phyloP scores from a whole-genome alignment of 1,140 invertebrate species.

The Oreohelix idahoensis region DNA sequence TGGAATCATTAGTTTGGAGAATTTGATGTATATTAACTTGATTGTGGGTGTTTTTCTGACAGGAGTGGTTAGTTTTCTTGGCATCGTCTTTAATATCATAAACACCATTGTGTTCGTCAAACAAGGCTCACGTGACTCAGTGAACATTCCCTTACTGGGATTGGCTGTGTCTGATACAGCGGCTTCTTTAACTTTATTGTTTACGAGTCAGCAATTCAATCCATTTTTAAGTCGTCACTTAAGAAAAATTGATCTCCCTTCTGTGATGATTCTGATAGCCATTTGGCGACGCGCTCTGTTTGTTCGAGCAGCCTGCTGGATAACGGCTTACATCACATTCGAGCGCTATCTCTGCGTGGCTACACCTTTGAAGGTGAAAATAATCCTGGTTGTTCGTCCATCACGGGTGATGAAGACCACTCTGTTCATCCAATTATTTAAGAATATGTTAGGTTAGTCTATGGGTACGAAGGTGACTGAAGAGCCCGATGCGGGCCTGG shows the following conservation, averaged over 20 bases:
- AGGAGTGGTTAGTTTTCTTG: neutral
- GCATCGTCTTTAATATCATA: neutral
- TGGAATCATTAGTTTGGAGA: too few relatives aligned
- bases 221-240: neutral
- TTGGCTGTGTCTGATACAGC: neutral
- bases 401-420: too few relatives aligned
- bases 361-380: slow-evolving; percentile 23
- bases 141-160: neutral
- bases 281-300: slow-evolving; percentile 14
- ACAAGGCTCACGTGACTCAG: neutral
- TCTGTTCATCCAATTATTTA: too few relatives aligned
- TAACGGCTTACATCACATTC: slow-evolving; percentile 18
- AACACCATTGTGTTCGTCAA: neutral
- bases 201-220: neutral
- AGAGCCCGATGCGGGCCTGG: too few relatives aligned
- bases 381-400: too few relatives aligned
- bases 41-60: neutral
- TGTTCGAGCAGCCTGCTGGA: neutral
- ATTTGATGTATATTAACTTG: too few relatives aligned
- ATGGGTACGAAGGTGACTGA: too few relatives aligned
- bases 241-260: neutral
- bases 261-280: neutral
- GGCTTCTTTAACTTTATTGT: neutral
- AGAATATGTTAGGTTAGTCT: too few relatives aligned
- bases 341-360: slow-evolving; percentile 26